Evolutionary conservation across 2,888 invertebrate genomes (phyloP), one percentile per base, ranked within the genome.

Genomic region (Harpalus rubripes): DNA sequence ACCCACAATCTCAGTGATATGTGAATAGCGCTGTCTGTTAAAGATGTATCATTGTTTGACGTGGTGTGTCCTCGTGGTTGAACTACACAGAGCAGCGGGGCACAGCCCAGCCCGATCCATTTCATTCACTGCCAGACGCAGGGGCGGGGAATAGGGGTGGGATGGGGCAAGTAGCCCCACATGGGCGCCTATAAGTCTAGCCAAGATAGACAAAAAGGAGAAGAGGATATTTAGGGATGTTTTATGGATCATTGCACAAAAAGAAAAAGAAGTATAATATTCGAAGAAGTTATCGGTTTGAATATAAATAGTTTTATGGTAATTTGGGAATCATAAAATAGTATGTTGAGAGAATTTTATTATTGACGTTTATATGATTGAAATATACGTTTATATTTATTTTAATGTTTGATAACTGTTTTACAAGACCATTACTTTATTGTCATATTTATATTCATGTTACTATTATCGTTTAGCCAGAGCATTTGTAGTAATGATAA

Each of bases 21-120:
- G 88, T 86, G 85, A 86, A 86, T 84, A 85, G 85, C 63, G 82
- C 44, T 18, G 72, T 74, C 72, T 22, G 72, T 74, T 74, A 44
- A 74, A 41, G 72, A 74, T 18, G n/a, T 72, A 61, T 74, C 83
- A 85, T 78, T 82, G 82, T 82, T 82, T 58, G 56, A 32, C 56
- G 65, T 22, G 12, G 68, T 81, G 18, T 39, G n/a, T 68, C 26
- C 26, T 52, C 61, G 58, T 59, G 18, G 41, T 12, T 52, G 44
- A 52, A 12, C 44, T 52, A 4, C 44, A 6, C 44, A 52, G 44
- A 32, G 32, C 32, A 32, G n/a, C n/a, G n/a, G n/a, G n/a, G n/a
- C n/a, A n/a, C n/a, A n/a, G n/a, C n/a, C n/a, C 32, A 56, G 18
- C 44, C 26, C 44, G 81, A 32, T 44, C 44, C 72, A 44, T 74